Evolutionary conservation across 2,888 invertebrate species (phyloP), one percentile per base, ranked within the genome.

Genomic region (Scaptomyza reducta): DNA sequence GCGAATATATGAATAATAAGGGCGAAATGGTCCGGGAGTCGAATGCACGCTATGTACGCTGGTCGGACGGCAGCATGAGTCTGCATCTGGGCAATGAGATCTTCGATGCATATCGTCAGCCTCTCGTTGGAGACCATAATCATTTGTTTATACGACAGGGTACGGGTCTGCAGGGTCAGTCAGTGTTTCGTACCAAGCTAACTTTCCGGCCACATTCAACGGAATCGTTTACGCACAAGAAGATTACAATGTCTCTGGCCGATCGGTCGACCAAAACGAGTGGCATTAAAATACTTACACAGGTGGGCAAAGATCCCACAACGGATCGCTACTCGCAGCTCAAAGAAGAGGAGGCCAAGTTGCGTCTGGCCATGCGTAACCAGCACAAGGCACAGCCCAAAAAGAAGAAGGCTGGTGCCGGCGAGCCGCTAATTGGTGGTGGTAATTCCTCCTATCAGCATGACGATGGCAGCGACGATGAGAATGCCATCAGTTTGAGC

Each of bases 51-150:
- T 95, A 99, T 89, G 97, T 99, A 1, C 95, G 96, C 72, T 99
- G 99, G 99, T 98, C 99, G 0, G 99, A 99, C 91, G 99, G 99
- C 27, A 98, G 98, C 79, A 96, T 98, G 95, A 98, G 99, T 13
- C 93, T 99, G 31, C 98, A 99, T 91, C 94, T 99, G 60, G 99
- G 99, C 25, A 96, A 96, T 33, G 99, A 99, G 93, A 97, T 99
- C 77, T 99, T 99, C 91, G 99, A 99, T 91, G 97, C 99, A 0
- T 98, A 99, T 91, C 96, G 96, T 79, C 98, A 98, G 91, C 97
- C 97, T 0, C 92, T 97, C 13, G 96, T 96, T 93, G 98, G 98
- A 11, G 99, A 99, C 91, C 98, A 98, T 93, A 99, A 99, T 92
- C 99, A 99, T 90, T 93, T 99, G 75, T 99, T 98, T 92, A 97